Conservation (phyloP, 2,113 vertebrate species). For the Mesoclemmys tuberculata region DNA sequence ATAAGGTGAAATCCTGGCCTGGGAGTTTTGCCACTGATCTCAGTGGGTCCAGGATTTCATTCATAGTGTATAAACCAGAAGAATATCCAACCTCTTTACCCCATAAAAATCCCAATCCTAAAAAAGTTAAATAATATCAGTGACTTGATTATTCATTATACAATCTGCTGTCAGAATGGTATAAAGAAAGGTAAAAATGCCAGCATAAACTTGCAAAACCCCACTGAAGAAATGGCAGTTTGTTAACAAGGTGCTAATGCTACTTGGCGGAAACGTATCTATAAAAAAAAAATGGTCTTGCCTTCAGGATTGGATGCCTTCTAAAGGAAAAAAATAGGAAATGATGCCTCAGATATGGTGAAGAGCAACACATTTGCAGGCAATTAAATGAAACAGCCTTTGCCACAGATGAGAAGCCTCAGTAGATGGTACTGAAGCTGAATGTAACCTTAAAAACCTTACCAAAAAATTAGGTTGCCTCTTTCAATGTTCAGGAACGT, state of each 20-base stretch:
- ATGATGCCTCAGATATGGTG: accelerated
- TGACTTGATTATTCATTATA: accelerated
- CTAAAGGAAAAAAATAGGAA: accelerated
- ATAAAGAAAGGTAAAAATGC: background rate
- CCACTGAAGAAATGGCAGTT: background rate
- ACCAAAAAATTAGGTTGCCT: accelerated
- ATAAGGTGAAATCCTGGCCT: background rate
- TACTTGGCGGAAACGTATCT: accelerated
- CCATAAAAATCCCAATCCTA: background rate
- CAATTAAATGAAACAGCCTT: accelerated
- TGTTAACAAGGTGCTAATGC: background rate
- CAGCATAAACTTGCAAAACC: background rate
- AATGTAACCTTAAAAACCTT: background rate
- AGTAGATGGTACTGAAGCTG: accelerated
- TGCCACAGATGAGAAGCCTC: background rate
- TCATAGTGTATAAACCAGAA: background rate
- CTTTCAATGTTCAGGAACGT: background rate
- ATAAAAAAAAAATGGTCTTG: background rate
- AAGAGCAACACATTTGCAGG: background rate
- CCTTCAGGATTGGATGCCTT: background rate
- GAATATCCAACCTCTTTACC: background rate
- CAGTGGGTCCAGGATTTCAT: background rate
- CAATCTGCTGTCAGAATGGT: background rate
- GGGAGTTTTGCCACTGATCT: background rate
- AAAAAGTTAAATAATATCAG: background rate